Evolutionary conservation across 2,797 vertebrate genomes (phyloP).

Genomic region (Cygnus olor): DNA sequence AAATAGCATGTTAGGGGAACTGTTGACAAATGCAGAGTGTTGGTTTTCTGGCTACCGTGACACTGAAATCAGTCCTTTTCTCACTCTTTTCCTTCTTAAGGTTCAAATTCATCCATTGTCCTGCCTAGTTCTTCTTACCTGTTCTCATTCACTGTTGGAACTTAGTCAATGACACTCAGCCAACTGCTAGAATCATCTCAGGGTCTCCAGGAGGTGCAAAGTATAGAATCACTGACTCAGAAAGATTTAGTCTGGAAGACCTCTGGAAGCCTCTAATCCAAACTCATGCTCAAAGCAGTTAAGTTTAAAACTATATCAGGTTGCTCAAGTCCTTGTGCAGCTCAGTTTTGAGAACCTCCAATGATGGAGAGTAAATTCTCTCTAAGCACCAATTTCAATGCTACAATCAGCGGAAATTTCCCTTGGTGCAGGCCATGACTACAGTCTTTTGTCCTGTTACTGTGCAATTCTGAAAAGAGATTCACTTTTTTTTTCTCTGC

Average conservation of each 20-base stretch:
- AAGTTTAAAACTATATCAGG: background rate
- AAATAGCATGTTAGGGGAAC: background rate
- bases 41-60: background rate
- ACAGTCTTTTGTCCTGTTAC: background rate
- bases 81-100: background rate
- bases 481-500: background rate
- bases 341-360: background rate
- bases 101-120: background rate
- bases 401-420: background rate
- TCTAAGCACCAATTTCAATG: background rate
- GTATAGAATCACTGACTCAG: background rate
- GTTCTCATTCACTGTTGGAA: background rate
- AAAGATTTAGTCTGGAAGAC: background rate
- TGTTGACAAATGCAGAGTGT: constrained; percentile 14
- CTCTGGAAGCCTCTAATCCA: background rate
- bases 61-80: background rate
- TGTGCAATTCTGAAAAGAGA: background rate
- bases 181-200: background rate
- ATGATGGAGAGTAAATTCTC: background rate
- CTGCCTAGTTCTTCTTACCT: background rate
- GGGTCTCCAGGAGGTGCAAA: background rate
- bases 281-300: background rate
- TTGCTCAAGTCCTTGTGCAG: background rate
- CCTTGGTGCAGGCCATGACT: background rate
- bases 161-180: background rate